Base-by-base conservation (phyloP, 2,888 invertebrate genomes). In the Thymelicus lineola region DNA sequence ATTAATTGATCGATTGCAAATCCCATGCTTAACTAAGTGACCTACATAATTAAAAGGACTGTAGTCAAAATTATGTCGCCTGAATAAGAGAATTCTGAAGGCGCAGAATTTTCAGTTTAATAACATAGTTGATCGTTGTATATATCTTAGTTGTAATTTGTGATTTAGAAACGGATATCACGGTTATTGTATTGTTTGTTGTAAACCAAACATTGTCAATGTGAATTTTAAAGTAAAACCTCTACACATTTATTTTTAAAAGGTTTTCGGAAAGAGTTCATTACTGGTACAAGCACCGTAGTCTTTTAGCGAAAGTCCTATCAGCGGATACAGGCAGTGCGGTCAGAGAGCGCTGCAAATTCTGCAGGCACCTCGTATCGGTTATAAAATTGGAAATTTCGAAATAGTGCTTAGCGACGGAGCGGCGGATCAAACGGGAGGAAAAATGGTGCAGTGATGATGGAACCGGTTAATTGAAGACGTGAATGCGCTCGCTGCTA, bases 381-480 rank as follows among this genome's bases (percentile, higher is more conserved):
- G 53, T 10, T 57, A 46, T 65, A 65, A 65, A 58, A 65, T 65
- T 58, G 65, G 57, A 58, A 65, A 65, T 65, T 65, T 58, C 35
- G 57, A 46, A 57, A 58, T 35, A 58, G 58, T 66, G 66, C 46
- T 65, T 58, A 58, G 46, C 15, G 46, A 28, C 38, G 45, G 45
- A 36, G 48, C 48, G 20, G 53, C 28, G 66, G 57, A 58, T 57
- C 57, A 58, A 66, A 48, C 17, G 46, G 46, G 36, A 58, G 58
- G 46, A 58, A 58, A 58, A 58, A 57, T 66, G 46, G 66, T 48
- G 55, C 62, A 50, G 36, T 38, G 63, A 58, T 42, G 62, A 53
- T 28, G 61, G 61, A 62, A 57, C 62, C 46, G 36, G 63, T 70
- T 70, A 70, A 70, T 70, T 70, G 63, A 70, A 64, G 69, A 64